Percentiles rank a stretch among this genome's conserved stretches.
These are phyloP conservation scores for Amiota mariae DNA, from an alignment of 2,888 invertebrate genomes.

Conservation along the genomic window DNA sequence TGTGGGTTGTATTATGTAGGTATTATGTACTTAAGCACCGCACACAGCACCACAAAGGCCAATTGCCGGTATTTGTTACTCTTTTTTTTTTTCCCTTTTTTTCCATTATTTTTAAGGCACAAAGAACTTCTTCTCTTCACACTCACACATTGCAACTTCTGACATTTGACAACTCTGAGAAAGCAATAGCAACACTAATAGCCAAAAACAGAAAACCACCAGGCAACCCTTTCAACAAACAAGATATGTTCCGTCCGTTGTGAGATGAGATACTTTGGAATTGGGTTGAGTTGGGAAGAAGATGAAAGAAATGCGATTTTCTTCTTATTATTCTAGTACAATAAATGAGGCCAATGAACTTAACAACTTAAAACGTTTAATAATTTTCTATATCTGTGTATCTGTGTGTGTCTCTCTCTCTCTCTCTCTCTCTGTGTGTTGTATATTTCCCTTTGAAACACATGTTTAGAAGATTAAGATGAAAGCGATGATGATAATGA, in stretches of 20 bases:
- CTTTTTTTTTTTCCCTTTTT: background rate
- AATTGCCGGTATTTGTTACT: constrained; percentile 6
- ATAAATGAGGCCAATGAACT: constrained; percentile 58
- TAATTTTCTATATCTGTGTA: background rate
- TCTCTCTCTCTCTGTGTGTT: too few species aligned
- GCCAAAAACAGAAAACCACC: constrained; percentile 45
- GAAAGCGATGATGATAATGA: background rate
- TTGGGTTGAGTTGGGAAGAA: background rate
- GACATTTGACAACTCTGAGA: constrained; percentile 25
- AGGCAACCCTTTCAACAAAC: constrained; percentile 32
- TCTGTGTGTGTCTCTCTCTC: too few species aligned
- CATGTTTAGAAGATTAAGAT: background rate
- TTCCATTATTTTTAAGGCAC: background rate
- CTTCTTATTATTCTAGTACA: constrained; percentile 41
- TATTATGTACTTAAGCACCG: background rate
- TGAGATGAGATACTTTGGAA: background rate
- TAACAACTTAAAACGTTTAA: constrained; percentile 21
- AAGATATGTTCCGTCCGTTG: too few species aligned
- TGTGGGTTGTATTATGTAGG: background rate
- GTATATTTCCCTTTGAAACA: background rate
- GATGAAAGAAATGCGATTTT: constrained; percentile 43
- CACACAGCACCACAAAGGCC: background rate
- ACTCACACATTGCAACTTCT: background rate
- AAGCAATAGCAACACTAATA: constrained; percentile 30
- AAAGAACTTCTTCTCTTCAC: background rate